A percentile compares a stretch with the other conserved stretches of the same genome.
These are phyloP conservation scores for Linyphia triangularis DNA, from an alignment of 2,888 invertebrate species.

Conservation along the genomic window DNA sequence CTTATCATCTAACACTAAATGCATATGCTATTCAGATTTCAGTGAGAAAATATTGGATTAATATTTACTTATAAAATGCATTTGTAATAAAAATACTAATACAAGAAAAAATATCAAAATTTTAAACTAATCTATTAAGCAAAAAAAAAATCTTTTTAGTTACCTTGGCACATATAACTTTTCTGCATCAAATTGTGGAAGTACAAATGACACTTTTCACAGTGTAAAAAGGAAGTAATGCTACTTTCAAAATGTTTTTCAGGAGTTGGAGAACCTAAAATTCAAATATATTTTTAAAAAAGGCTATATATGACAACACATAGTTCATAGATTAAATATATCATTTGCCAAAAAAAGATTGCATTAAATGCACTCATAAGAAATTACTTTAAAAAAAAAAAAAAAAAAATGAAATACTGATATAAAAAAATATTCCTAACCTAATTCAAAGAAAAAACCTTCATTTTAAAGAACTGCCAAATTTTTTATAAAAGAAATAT, in stretches of 20 bases:
- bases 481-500: no score
- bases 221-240: conserved; percentile 85
- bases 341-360: not conserved
- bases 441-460: no score
- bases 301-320: not conserved
- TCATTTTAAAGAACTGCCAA: no score
- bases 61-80: no score
- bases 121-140: not conserved
- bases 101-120: not conserved
- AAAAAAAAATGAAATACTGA: no score
- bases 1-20: no score
- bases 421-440: no score
- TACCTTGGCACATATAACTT: conserved; percentile 86
- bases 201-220: conserved; percentile 87
- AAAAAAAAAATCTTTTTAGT: not conserved
- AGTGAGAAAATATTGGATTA: no score
- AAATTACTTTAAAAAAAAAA: no score
- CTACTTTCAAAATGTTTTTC: conserved; percentile 84
- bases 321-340: no score
- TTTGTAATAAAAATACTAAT: not conserved
- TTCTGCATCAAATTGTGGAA: conserved; percentile 86
- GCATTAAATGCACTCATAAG: no score
- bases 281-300: not conserved
- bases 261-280: conserved; percentile 76
- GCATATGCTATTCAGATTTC: no score